Base-by-base conservation (phyloP, 2,113 vertebrate species). In the Cyanocitta stelleri region DNA sequence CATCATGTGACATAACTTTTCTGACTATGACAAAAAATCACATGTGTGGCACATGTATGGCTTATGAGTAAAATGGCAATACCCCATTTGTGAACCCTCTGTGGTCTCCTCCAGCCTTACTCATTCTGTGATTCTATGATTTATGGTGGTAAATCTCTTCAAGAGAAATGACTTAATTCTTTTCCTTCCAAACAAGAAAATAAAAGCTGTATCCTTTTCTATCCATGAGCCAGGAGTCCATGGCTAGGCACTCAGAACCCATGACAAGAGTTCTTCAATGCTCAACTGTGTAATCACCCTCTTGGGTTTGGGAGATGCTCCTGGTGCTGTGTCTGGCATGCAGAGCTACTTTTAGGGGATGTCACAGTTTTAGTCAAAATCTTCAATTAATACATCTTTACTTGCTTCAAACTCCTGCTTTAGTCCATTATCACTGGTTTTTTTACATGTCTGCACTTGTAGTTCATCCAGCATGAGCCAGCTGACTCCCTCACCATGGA, bases 31-130 rank as follows among this genome's bases (percentile, higher is more conserved):
- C 22, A 52, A 68, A 72, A 49, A 67, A 39, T 39, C 10, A n/a
- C 3, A 41, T 41, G 39, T 13, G 6, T 55, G 33, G 26, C 32
- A 59, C 4, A 10, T 6, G 5, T 71, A 26, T 2, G 1, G 2
- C 35, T 87, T 41, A 63, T 30, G 13, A 74, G 4, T 67, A 35
- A 13, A 24, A 16, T n/a, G 26, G 11, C 35, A 87, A 64, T 55
- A 22, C 2, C 6, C 11, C 17, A 52, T 44, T 52, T 39, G 27
- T 39, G 4, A 23, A 37, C 16, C 11, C 16, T 22, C 13, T 61
- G 29, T 12, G 2, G 1, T 26, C 9, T 13, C 46, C 61, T 75
- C 46, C 62, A 61, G 18, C 21, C 20, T 41, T 54, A 76, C 11
- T 13, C 11, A 32, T 68, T 35, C 54, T 7, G 1, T 46, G 29